phyloP scores from a whole-genome alignment of 1,140 invertebrate species.

The Aphelenchoides fujianensis region DNA sequence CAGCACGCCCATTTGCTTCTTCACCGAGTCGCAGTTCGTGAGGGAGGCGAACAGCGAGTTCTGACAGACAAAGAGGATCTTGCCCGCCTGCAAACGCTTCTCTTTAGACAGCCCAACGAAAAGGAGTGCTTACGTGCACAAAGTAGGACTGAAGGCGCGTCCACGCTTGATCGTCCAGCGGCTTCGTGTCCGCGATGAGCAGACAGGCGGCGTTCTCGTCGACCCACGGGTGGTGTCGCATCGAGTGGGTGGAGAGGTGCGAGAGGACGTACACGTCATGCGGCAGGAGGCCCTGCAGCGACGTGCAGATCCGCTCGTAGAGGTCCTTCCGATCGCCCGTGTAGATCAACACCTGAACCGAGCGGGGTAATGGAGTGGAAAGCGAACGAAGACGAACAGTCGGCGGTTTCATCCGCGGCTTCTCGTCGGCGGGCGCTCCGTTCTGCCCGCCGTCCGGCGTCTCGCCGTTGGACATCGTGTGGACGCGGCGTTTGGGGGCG shows the following conservation, averaged over 20 bases:
- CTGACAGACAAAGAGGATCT: constrained; percentile 57
- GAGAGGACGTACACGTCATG: constrained; percentile 48
- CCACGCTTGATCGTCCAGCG: constrained; percentile 52
- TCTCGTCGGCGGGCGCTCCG: constrained; percentile 3
- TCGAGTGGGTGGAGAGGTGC: constrained; percentile 37
- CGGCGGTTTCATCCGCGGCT: constrained; percentile 36
- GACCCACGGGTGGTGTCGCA: constrained; percentile 43
- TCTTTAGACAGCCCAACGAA: constrained; percentile 21
- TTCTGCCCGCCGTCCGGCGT: not conserved
- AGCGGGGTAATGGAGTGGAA: too few species aligned
- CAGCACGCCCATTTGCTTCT: constrained; percentile 43
- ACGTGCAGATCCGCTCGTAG: constrained; percentile 34
- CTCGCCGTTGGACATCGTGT: constrained; percentile 22
- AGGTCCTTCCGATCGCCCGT: constrained; percentile 46
- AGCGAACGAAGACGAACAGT: constrained; percentile 33
- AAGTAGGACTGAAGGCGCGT: constrained; percentile 51
- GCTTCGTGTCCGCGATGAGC: constrained; percentile 50
- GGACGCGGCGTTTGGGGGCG: not conserved
- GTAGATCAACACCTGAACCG: constrained; percentile 52
- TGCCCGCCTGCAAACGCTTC: constrained; percentile 53
- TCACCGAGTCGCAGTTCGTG: constrained; percentile 43
- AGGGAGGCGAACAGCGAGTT: constrained; percentile 49
- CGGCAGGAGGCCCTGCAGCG: constrained; percentile 42
- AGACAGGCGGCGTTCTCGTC: constrained; percentile 40
- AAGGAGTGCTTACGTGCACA: constrained; percentile 39